Conservation (phyloP, 2,888 invertebrate genomes). For the Thysanoteuthis rhombus region DNA sequence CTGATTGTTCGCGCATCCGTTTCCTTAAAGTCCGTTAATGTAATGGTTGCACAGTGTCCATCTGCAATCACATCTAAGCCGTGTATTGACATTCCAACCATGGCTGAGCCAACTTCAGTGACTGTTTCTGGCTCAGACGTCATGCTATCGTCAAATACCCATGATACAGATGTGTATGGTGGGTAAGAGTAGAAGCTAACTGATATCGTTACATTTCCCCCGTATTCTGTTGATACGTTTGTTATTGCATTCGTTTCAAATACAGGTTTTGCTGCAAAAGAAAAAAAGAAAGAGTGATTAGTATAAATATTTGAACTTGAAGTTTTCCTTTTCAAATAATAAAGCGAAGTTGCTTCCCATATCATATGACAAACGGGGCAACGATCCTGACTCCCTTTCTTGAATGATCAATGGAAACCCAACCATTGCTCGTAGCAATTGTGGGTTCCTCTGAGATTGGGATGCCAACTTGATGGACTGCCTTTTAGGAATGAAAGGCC, state of each 20-base stretch:
- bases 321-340: too few species aligned
- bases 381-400: too few species aligned
- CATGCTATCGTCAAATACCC: background rate
- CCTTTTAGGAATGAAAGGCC: too few species aligned
- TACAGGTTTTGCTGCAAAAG: background rate
- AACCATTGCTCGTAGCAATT: too few species aligned
- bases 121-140: slow-evolving; percentile 17
- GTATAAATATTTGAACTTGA: too few species aligned
- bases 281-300: background rate
- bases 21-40: slow-evolving; percentile 16
- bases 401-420: too few species aligned
- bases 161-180: background rate
- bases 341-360: too few species aligned
- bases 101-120: background rate
- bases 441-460: too few species aligned
- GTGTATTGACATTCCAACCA: background rate
- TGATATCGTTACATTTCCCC: slow-evolving; percentile 1
- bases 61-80: background rate
- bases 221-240: slow-evolving; percentile 19
- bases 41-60: slow-evolving; percentile 13
- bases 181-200: slow-evolving; percentile 27
- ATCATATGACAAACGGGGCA: too few species aligned
- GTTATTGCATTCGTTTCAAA: background rate
- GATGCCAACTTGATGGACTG: too few species aligned
- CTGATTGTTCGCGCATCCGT: slow-evolving; percentile 14